Conservation (phyloP, 2,113 vertebrate genomes). For the Perca flavescens region DNA sequence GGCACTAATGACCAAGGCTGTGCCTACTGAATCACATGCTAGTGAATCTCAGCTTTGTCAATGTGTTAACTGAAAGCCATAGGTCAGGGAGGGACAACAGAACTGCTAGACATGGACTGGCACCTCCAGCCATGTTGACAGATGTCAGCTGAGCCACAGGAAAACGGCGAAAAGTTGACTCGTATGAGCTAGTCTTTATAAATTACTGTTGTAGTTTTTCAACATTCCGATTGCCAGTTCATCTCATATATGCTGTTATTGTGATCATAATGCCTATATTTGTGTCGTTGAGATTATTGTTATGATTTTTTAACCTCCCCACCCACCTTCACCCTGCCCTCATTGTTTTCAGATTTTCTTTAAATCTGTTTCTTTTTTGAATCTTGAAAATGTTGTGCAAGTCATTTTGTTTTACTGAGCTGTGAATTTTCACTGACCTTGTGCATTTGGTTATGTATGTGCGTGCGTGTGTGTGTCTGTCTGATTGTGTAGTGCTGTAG, state of each 20-base stretch:
- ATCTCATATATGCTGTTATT: constrained; percentile 65
- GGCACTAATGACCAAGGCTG: constrained; percentile 39
- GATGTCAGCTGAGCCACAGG: constrained; percentile 39
- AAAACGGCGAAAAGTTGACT: constrained; percentile 22
- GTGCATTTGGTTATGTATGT: constrained; percentile 73
- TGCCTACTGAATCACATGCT: constrained; percentile 32
- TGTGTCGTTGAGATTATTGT: constrained; percentile 63
- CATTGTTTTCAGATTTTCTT: constrained; percentile 25
- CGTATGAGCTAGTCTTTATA: constrained; percentile 42
- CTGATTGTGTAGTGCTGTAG: constrained; percentile 73
- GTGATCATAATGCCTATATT: constrained; percentile 64
- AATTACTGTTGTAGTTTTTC: constrained; percentile 38
- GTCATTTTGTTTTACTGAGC: constrained; percentile 66
- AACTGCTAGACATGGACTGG: constrained; percentile 28
- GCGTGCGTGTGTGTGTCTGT: constrained; percentile 52
- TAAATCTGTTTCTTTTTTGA: constrained; percentile 47
- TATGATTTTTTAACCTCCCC: constrained; percentile 30
- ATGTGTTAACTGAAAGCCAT: constrained; percentile 72
- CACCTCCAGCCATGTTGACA: constrained; percentile 50
- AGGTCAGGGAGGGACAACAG: constrained; percentile 49
- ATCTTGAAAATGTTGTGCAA: constrained; percentile 70
- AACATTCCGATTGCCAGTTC: constrained; percentile 74
- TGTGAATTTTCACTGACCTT: constrained; percentile 74
- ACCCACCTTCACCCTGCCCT: neutral
- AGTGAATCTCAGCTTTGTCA: constrained; percentile 40